Percentiles rank a stretch among this genome's conserved stretches.
Evolutionary conservation across 2,797 vertebrate genomes (phyloP).

Genomic region (Falco cherrug): DNA sequence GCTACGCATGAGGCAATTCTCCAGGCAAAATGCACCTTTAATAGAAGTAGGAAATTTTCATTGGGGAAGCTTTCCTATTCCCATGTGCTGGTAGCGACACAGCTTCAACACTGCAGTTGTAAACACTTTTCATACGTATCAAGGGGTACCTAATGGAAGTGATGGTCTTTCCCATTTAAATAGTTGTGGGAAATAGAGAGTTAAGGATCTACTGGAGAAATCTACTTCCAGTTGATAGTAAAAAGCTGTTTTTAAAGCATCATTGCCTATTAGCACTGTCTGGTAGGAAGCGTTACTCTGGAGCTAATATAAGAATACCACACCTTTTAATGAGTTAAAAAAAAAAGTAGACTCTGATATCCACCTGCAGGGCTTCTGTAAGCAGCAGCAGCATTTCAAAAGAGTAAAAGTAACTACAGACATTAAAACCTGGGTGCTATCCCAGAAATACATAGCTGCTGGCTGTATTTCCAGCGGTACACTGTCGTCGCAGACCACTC

Average conservation of each 20-base stretch:
- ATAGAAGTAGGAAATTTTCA: not conserved
- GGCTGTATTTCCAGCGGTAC: slow-evolving; percentile 48
- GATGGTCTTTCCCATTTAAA: not conserved
- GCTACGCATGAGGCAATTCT: not conserved
- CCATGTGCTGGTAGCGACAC: not conserved
- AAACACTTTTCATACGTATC: not conserved
- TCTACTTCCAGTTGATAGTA: slow-evolving; percentile 14
- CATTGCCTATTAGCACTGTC: not conserved
- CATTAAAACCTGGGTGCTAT: slow-evolving; percentile 59
- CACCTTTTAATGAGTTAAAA: slow-evolving; percentile 18
- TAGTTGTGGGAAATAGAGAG: not conserved
- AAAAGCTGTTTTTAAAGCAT: slow-evolving; percentile 1
- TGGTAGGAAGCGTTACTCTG: not conserved
- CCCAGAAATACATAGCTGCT: slow-evolving; percentile 47
- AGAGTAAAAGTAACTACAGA: slow-evolving; percentile 39
- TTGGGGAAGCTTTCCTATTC: not conserved
- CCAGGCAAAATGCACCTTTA: not conserved
- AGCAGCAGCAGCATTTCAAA: slow-evolving; percentile 62
- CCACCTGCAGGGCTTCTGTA: slow-evolving; percentile 70
- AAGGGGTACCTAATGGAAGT: not conserved
- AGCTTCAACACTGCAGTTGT: not conserved
- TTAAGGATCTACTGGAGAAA: not conserved
- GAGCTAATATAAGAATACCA: not conserved
- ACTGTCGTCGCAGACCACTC: not conserved
- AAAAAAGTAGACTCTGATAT: slow-evolving; percentile 4